Percentiles rank a stretch among this genome's conserved stretches.
Evolutionary conservation across 2,888 invertebrate genomes (phyloP).

Genomic region (Drosophila stalkeri): DNA sequence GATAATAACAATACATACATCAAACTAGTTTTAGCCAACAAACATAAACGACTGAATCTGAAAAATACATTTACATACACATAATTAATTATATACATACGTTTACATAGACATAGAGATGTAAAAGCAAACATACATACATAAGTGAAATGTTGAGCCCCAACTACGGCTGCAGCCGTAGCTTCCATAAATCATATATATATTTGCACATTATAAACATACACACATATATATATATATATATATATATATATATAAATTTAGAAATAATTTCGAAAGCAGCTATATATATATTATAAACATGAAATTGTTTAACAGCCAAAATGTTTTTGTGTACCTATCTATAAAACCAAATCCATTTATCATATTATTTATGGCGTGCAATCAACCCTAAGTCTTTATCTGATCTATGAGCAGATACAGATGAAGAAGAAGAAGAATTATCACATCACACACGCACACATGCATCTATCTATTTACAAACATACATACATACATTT

Average conservation of each 20-base stretch:
- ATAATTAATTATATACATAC: constrained; percentile 17
- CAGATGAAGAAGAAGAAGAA: neutral
- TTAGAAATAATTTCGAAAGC: constrained; percentile 15
- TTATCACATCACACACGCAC: neutral
- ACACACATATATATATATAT: neutral
- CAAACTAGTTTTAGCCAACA: constrained; percentile 48
- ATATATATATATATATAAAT: neutral
- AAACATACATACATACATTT: neutral
- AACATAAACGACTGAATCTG: constrained; percentile 63
- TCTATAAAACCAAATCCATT: constrained; percentile 3
- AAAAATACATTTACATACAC: constrained; percentile 57
- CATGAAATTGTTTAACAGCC: constrained; percentile 9
- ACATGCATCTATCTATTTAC: constrained; percentile 7
- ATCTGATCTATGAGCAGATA: neutral
- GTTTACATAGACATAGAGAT: constrained; percentile 14
- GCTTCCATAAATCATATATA: constrained; percentile 12
- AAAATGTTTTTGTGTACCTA: constrained; percentile 23
- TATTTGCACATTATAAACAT: constrained; percentile 5
- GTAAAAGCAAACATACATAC: constrained; percentile 5
- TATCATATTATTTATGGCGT: constrained; percentile 1
- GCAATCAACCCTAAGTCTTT: neutral
- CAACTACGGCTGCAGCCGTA: constrained; percentile 12
- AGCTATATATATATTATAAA: constrained; percentile 12
- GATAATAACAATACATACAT: constrained; percentile 23
- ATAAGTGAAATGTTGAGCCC: neutral